Evolutionary conservation across 64 coral and sea anemone genomes (phyloP), one percentile per base, ranked within the genome.

Genomic region (Astreopora myriophthalma): DNA sequence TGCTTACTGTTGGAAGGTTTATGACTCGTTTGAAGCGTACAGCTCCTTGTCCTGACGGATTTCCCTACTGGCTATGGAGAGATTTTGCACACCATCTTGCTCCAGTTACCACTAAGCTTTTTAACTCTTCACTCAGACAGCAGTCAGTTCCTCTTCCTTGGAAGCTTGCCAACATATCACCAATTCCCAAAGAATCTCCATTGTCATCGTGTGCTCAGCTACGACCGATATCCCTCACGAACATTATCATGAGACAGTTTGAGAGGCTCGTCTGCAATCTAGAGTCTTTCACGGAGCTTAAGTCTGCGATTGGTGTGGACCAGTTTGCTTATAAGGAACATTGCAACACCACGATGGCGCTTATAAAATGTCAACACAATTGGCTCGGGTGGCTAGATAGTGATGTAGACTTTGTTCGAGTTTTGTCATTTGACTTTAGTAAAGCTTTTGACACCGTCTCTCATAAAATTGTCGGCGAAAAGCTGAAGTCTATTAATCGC

Each of bases 21-120:
- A 52, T 80, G 60, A 40, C 65, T 69, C 26, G 65, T 42, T 75
- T 48, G 62, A 90, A 90, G 49, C 63, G 67, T 32, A 84, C 75
- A 20, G 62, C 88, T 31, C 33, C 88, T 58, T 75, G 75, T 69
- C 88, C 88, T 20, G 88, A 82, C 20, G 70, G 69, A 81, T 32
- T 90, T 71, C 88, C 88, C 5, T 91, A 69, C 44, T 82, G 88
- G 76, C 7, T 91, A 17, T 91, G 88, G 88, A 78, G 75, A 51
- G 75, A 90, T 64, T 90, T 68, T 49, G 74, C 55, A 10, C 38
- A 81, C 57, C 37, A 91, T 34, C 88, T 91, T 69, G 88, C 75
- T 46, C 88, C 88, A 49, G 39, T 75, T 22, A 7, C 69, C 42
- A 87, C 85, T 25, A 69, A 69, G 13, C 12, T 88, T 37, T 85